Base-by-base conservation (phyloP, 2,797 vertebrate species). In the Eupleurogrammus muticus region DNA sequence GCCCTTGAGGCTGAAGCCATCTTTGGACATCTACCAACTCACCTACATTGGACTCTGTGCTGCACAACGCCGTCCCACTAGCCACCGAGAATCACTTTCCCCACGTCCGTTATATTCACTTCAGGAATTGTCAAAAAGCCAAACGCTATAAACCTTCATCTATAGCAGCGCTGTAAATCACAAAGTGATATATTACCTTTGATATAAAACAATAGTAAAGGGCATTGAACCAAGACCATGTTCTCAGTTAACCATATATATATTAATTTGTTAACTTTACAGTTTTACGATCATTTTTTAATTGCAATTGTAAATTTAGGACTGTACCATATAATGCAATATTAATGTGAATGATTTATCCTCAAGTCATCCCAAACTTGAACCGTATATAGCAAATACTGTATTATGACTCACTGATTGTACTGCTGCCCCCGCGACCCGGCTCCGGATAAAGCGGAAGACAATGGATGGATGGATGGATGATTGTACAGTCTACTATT, bases 1-100 rank as follows among this genome's bases (percentile, higher is more conserved):
- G 68, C 69, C 52, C 75, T 66, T 10, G 38, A 80, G 73, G 60
- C 79, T 72, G 67, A 73, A 65, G 66, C 42, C 79, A 77, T 74
- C 54, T 80, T 32, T 74, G 76, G 73, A 78, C 64, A 75, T 38
- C 56, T 21, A 61, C 36, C 14, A 16, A 1, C 44, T 73, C 74
- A 73, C 71, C 62, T 62, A 59, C 28, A 53, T n/a, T 0, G 23
- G n/a, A 63, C 61, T 75, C 32, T 49, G 49, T 42, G 56, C 20
- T 20, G 17, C 21, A 59, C 17, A 57, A 65, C 61, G 64, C 52
- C 65, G 64, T 64, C 32, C 40, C 56, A 35, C 53, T 17, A 28
- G 57, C 16, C 23, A 20, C 35, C 19, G 4, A 21, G 19, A 65
- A 21, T 34, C 9, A 59, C 32, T 65, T 51, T n/a, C 10, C 38